phyloP scores from a whole-genome alignment of 30 jellyfish, hydroid and myxozoan genomes.

The Aurelia aurita region DNA sequence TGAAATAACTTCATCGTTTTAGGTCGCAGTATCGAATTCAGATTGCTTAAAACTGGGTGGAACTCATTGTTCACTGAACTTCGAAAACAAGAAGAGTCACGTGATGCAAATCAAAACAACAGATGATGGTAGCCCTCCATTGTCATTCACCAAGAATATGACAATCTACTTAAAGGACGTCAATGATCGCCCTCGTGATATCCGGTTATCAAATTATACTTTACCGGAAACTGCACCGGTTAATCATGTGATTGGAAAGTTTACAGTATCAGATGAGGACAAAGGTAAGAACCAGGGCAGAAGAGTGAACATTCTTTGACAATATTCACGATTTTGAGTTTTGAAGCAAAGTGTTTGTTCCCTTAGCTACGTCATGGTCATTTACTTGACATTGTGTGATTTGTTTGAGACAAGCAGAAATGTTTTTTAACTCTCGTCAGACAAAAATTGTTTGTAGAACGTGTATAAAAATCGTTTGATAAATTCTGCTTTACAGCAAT shows the following conservation, averaged over 20 bases:
- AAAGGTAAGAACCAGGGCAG: background rate
- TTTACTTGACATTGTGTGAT: no score
- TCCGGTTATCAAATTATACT: constrained; percentile 59
- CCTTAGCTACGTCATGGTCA: no score
- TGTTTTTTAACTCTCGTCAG: no score
- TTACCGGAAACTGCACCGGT: constrained; percentile 77
- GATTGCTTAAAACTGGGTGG: constrained; percentile 73
- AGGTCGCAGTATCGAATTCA: constrained; percentile 77
- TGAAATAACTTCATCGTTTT: background rate
- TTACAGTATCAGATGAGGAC: constrained; percentile 83
- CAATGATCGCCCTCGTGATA: constrained; percentile 86
- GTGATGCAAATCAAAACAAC: constrained; percentile 47
- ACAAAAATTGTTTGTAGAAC: no score
- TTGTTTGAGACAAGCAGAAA: no score
- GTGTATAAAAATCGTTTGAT: no score
- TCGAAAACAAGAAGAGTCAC: constrained; percentile 47
- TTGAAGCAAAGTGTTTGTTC: no score
- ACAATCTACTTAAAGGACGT: constrained; percentile 60
- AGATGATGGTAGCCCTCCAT: constrained; percentile 79
- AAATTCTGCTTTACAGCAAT: no score
- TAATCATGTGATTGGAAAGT: constrained; percentile 65
- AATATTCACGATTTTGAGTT: no score
- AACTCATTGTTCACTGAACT: constrained; percentile 55
- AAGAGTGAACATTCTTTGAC: no score
- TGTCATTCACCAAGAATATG: constrained; percentile 63